Evolutionary conservation across 2,888 invertebrate genomes (phyloP).

Genomic region (Temnothorax ravouxi): DNA sequence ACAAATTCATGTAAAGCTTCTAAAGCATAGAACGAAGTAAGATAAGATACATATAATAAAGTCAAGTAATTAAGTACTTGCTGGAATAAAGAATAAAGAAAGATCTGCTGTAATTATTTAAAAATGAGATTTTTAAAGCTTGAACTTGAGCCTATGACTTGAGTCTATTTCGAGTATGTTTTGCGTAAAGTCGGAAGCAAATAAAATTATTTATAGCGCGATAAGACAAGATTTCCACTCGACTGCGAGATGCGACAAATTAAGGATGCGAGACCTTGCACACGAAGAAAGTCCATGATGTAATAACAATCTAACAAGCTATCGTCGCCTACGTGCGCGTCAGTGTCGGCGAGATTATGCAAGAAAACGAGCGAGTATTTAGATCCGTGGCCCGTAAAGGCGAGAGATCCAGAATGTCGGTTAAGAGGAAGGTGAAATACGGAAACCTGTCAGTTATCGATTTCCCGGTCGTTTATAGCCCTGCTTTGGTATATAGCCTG

Average conservation of each 20-base stretch:
- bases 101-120: not conserved
- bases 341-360: constrained; percentile 13
- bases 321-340: not conserved
- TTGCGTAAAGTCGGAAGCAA: not conserved
- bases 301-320: constrained; percentile 4
- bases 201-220: not conserved
- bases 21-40: not conserved
- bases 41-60: not conserved
- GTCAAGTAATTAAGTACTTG: not conserved
- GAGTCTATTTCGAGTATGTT: not conserved
- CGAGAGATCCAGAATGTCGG: constrained; percentile 8
- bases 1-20: not conserved
- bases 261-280: constrained; percentile 23
- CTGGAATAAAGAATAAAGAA: not conserved
- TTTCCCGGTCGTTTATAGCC: not conserved
- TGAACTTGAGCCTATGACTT: too few relatives aligned
- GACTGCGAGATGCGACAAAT: not conserved
- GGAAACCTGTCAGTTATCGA: constrained; percentile 18
- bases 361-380: constrained; percentile 22
- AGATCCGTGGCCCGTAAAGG: constrained; percentile 1
- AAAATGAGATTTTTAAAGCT: not conserved
- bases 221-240: not conserved
- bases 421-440: constrained; percentile 12
- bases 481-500: not conserved
- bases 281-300: constrained; percentile 31